Evolutionary conservation across 2,113 vertebrate species (phyloP), one percentile per base, ranked within the genome.

Genomic region (Zosterops pallidus): DNA sequence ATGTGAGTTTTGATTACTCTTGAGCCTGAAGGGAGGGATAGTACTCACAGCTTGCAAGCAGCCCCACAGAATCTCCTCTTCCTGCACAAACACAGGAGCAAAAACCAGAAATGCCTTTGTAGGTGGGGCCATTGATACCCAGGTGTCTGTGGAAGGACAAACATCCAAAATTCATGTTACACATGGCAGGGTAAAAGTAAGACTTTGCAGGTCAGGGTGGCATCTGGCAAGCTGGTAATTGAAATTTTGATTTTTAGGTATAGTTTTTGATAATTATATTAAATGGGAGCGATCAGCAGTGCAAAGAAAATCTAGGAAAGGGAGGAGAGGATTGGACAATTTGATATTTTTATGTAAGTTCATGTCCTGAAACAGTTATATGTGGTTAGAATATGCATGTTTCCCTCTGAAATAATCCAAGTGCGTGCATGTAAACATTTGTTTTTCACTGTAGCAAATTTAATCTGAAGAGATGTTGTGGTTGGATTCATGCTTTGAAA

Each of bases 351-450:
- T 26, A 8, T 53, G 3, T 26, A 46, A 41, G 22, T 42, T 86
- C 13, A 4, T 49, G 47, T 26, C 29, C 42, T 72, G 62, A 11
- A 60, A 72, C 25, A 29, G 23, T 84, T 92, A 87, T 44, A 22
- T 0, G 1, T 1, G 6, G 41, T n/a, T 76, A 49, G 35, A 78
- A 41, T 18, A 11, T 23, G n/a, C 7, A 8, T 1, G 0, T 14
- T 50, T 17, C 62, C 37, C 31, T 79, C 33, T 71, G 75, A 74
- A 69, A 63, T 49, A 64, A 69, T 29, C 28, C 70, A 53, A 52
- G 28, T 19, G 5, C 41, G 7, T 7, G 8, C 26, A 9, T 29
- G 31, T 65, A 60, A 91, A 44, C 20, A 28, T 23, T 37, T 52
- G 26, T 31, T 57, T 57, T 52, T 25, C 69, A n/a, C 31, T 42